phyloP scores from a whole-genome alignment of 2,113 vertebrate genomes.

The Rhinichthys klamathensis region DNA sequence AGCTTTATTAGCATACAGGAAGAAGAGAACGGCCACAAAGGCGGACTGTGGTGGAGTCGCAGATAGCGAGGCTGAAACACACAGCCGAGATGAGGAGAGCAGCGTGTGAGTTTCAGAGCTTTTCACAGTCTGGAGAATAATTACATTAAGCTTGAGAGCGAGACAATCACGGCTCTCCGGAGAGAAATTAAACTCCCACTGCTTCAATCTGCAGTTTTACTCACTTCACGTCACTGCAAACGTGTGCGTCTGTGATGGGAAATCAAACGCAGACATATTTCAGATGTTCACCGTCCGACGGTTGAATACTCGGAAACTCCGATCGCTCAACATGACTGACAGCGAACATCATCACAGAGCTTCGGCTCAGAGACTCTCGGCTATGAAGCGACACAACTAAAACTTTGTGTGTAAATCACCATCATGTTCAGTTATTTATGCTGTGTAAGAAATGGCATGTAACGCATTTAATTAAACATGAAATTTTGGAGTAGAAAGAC shows the following conservation, averaged over 20 bases:
- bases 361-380: not conserved
- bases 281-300: not conserved
- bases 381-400: not conserved
- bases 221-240: slow-evolving; percentile 1
- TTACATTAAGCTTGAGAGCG: slow-evolving; percentile 12
- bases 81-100: not conserved
- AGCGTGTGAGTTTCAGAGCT: not conserved
- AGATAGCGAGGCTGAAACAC: not conserved
- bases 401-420: not conserved
- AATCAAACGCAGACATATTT: no score
- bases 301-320: no score
- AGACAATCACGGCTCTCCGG: slow-evolving; percentile 22
- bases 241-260: not conserved
- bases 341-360: not conserved
- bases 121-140: slow-evolving; percentile 17
- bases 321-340: not conserved
- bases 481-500: no score
- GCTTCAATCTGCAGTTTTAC: not conserved
- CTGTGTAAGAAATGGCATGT: no score
- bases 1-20: not conserved
- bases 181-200: slow-evolving; percentile 22
- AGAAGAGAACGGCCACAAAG: not conserved
- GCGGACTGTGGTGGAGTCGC: not conserved
- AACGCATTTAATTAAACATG: no score
- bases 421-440: no score